A percentile compares a stretch with the other conserved stretches of the same genome.
Evolutionary conservation across 2,888 invertebrate genomes (phyloP).

Genomic region (Ectobius pallidus): DNA sequence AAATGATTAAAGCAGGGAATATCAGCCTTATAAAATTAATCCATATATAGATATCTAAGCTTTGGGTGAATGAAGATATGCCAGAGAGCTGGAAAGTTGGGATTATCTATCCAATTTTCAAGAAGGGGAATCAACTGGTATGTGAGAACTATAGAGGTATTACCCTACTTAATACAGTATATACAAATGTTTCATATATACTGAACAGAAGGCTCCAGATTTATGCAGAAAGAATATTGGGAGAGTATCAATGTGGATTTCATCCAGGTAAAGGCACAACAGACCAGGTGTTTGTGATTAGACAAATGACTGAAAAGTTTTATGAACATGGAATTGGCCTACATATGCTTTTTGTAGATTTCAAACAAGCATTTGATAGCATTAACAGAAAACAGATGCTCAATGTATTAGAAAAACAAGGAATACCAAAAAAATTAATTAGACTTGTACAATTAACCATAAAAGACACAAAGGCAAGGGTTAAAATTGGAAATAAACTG

Average conservation of each 20-base stretch:
- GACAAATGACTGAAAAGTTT: slow-evolving; percentile 4
- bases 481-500: neutral
- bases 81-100: neutral
- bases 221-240: neutral
- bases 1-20: slow-evolving; percentile 1
- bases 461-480: slow-evolving; percentile 4
- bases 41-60: neutral
- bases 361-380: neutral
- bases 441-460: slow-evolving; percentile 5
- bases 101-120: neutral
- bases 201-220: neutral
- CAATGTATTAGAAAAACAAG: slow-evolving; percentile 1
- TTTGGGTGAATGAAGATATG: neutral
- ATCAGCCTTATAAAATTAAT: neutral
- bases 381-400: neutral
- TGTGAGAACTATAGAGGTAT: neutral
- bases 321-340: slow-evolving; percentile 13
- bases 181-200: neutral
- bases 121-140: too few relatives aligned
- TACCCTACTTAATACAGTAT: neutral
- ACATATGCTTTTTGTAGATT: neutral
- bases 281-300: neutral
- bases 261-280: neutral
- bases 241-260: neutral
- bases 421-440: slow-evolving; percentile 17